These are phyloP conservation scores for Uria aalge DNA, from an alignment of 2,113 vertebrate genomes.

Conservation along the genomic window DNA sequence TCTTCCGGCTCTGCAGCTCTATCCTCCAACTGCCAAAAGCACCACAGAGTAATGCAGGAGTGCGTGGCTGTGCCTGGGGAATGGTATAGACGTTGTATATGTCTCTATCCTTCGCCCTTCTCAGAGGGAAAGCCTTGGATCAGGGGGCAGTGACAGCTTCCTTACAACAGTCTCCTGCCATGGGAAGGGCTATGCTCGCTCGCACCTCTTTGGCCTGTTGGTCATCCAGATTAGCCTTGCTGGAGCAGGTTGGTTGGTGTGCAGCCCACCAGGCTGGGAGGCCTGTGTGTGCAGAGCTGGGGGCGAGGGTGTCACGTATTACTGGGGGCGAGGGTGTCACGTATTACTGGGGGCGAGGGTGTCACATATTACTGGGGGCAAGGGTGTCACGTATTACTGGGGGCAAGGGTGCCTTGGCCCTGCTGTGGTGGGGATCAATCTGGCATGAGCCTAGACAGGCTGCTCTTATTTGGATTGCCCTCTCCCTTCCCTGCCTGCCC, in stretches of 20 bases:
- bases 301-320: rapidly evolving
- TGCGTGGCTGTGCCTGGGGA: rapidly evolving
- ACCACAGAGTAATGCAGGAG: not conserved
- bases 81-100: rapidly evolving
- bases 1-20: not conserved
- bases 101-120: not conserved
- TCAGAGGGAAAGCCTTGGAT: not conserved
- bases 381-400: not conserved
- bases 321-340: too few relatives aligned
- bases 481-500: not conserved
- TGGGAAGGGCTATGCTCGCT: not conserved
- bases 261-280: not conserved
- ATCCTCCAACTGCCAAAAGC: not conserved
- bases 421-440: not conserved
- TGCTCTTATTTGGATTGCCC: too few relatives aligned
- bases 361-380: rapidly evolving
- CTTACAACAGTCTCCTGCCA: too few relatives aligned
- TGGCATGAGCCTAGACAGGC: not conserved
- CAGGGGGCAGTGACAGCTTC: not conserved
- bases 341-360: too few relatives aligned
- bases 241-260: too few relatives aligned
- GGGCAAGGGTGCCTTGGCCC: not conserved
- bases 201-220: not conserved
- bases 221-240: rapidly evolving
- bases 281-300: not conserved